These are phyloP conservation scores for Agrilus mali DNA, from an alignment of 2,888 invertebrate genomes.

Conservation along the genomic window DNA sequence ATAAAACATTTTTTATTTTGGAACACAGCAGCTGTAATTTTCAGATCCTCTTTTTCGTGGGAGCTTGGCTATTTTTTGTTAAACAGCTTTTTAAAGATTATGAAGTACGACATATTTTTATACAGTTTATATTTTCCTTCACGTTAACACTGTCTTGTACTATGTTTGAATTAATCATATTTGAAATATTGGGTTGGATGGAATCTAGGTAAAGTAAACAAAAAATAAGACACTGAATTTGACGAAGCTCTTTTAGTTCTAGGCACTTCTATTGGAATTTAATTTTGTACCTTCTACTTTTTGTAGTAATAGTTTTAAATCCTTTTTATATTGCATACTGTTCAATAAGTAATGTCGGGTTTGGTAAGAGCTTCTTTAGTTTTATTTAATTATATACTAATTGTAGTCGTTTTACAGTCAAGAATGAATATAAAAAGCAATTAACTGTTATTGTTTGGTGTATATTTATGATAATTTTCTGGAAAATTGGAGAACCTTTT, in stretches of 20 bases:
- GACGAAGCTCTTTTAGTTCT: constrained; percentile 65
- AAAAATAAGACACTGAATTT: constrained; percentile 3
- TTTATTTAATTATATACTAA: constrained; percentile 4
- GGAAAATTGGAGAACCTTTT: constrained; percentile 99
- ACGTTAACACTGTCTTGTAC: constrained; percentile 95
- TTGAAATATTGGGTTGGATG: constrained; percentile 91
- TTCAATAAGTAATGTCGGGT: constrained; percentile 77
- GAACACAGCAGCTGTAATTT: constrained; percentile 23
- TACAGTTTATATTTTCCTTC: constrained; percentile 90
- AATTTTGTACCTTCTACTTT: constrained; percentile 77
- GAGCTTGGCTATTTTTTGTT: constrained; percentile 97
- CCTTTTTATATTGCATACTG: constrained; percentile 96
- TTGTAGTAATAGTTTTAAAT: constrained; percentile 90
- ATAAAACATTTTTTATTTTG: neutral
- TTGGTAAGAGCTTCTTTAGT: constrained; percentile 46
- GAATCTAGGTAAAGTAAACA: constrained; percentile 62
- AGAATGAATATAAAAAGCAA: constrained; percentile 60
- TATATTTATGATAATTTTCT: constrained; percentile 88
- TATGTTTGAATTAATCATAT: constrained; percentile 98
- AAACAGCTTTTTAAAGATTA: constrained; percentile 95
- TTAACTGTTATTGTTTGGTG: constrained; percentile 79
- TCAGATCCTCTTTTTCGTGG: constrained; percentile 86
- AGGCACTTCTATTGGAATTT: constrained; percentile 92
- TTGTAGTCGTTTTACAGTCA: constrained; percentile 44
- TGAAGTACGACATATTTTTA: constrained; percentile 89